These are phyloP conservation scores for Escarpia spicata DNA, from an alignment of 2,888 invertebrate genomes.

Conservation along the genomic window DNA sequence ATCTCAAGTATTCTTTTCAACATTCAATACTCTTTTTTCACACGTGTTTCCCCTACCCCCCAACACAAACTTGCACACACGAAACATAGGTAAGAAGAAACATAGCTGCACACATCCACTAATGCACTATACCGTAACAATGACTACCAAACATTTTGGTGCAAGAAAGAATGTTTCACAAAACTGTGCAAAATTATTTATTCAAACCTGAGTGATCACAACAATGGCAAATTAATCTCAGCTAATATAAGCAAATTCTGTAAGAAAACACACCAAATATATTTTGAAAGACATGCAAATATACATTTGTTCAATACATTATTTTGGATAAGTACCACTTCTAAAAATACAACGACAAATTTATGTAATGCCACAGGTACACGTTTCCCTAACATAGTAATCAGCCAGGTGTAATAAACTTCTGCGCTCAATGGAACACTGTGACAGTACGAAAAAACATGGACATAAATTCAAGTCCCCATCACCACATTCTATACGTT, in stretches of 20 bases:
- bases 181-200: too few species aligned
- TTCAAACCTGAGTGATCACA: too few species aligned
- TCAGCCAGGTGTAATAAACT: background rate
- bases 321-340: background rate
- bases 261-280: background rate
- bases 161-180: too few species aligned
- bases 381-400: background rate
- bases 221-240: background rate
- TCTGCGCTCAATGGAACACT: background rate
- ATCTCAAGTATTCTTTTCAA: too few species aligned
- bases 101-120: too few species aligned
- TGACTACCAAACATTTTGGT: too few species aligned
- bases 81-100: too few species aligned
- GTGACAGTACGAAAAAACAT: background rate
- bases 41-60: too few species aligned
- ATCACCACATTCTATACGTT: background rate
- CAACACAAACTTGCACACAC: too few species aligned
- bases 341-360: background rate
- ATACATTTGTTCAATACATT: background rate
- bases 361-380: background rate
- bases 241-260: background rate
- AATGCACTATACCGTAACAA: too few species aligned
- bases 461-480: background rate
- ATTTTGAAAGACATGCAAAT: background rate
- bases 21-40: too few species aligned